Conservation (phyloP, 2,888 invertebrate genomes). For the Lamellibrachia satsuma region DNA sequence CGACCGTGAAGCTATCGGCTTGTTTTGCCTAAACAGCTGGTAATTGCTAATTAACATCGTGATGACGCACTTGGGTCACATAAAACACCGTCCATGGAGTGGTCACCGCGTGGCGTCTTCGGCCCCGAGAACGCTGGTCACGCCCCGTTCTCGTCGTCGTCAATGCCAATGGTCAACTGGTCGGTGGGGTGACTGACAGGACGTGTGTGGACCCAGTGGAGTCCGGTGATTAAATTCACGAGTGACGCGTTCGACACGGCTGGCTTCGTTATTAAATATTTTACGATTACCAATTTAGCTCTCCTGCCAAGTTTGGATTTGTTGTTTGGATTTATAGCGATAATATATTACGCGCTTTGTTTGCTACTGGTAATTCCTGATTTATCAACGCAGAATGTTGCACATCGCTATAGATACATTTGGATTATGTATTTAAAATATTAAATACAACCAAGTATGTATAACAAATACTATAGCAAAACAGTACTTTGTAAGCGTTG, state of each 20-base stretch:
- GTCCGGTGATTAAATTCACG: background rate
- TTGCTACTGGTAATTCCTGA: no score
- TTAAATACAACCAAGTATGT: no score
- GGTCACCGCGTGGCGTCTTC: background rate
- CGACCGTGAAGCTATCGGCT: slow-evolving; percentile 12
- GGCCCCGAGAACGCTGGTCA: background rate
- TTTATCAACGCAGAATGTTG: no score
- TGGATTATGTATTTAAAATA: no score
- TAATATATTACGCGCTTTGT: background rate
- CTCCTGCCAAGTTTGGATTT: background rate
- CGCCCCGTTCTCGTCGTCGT: background rate
- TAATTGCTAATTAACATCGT: background rate
- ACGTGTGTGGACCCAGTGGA: background rate
- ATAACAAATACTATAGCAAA: no score
- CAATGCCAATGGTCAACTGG: background rate
- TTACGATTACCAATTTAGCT: slow-evolving; percentile 7
- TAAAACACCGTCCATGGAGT: background rate
- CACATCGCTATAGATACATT: no score
- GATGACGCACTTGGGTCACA: background rate
- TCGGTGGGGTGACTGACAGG: background rate
- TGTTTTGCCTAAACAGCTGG: slow-evolving; percentile 11
- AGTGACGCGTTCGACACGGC: background rate
- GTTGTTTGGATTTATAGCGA: background rate
- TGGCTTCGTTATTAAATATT: background rate
- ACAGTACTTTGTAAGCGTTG: no score